Evolutionary conservation across 2,113 vertebrate species (phyloP), one percentile per base, ranked within the genome.

Genomic region (Xenus cinereus): DNA sequence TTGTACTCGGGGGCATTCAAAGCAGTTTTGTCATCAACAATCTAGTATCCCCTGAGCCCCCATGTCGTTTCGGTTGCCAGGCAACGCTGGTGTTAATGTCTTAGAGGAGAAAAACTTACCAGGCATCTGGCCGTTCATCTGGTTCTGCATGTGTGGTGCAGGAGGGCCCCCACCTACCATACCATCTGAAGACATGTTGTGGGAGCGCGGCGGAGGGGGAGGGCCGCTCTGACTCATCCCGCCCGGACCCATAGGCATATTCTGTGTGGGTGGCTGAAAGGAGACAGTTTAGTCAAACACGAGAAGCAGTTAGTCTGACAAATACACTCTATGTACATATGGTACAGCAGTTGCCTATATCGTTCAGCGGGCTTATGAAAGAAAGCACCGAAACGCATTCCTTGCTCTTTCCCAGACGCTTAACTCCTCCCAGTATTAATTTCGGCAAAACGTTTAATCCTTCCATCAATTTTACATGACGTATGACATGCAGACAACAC

Each of bases 111-210:
- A 94, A 97, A 97, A 98, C 98, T 98, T 99, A 99, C 99, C 99
- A 98, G 99, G 99, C 98, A 99, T 99, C 99, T 99, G 99, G 98
- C 99, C 99, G 97, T 99, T 99, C 99, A 99, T 99, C 99, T 99
- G 99, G 98, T 98, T 99, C 98, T 99, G 99, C 99, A 99, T 99
- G 98, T 99, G 99, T 89, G 99, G 98, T 74, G 99, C 99, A 96
- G 99, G 98, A 96, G 99, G 99, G 96, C 98, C 99, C 93, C 99
- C 98, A 90, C 98, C 99, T 97, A 99, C 99, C 98, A 99, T 99
- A 84, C 98, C 99, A 96, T 99, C 99, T 95, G 99, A 98, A 98
- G 99, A 98, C 98, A 99, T 99, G 98, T 96, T 99, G 98, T 99
- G 99, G 56, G 99, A 98, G 62, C 99, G 99, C n/a, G 99, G 99